Base-by-base conservation (phyloP, 1,140 invertebrate species). In the Diplogasteroides magnus region DNA sequence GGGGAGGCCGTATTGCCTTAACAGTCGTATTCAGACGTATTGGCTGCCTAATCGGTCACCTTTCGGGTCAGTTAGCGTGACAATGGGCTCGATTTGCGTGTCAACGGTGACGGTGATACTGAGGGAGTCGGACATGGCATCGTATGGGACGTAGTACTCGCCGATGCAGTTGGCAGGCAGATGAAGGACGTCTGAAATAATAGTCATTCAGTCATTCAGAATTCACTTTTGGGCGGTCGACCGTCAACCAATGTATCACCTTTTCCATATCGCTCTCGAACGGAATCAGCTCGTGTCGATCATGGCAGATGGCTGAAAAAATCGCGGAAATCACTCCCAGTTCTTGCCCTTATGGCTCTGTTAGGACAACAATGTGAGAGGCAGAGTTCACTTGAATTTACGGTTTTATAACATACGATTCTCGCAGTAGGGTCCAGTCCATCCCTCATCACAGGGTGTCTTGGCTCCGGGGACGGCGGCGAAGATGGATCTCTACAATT, bases 381-480 rank as follows among this genome's bases (percentile, higher is more conserved):
- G 19, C 6, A 6, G 37, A 6, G 6, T 19, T 6, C 6, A 48
- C 6, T n/a, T n/a, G n/a, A n/a, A n/a, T n/a, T n/a, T n/a, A n/a
- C n/a, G n/a, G n/a, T n/a, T n/a, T n/a, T n/a, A n/a, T 48, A 19
- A 19, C 72, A 31, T 64, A 74, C 73, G 73, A 61, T 66, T 71
- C 65, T 75, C 74, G 59, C 73, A 75, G 68, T 55, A 75, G 31
- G 62, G 58, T 59, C 75, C 75, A 28, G 75, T 76, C 75, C 75
- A 76, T 29, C 69, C 74, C 28, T 61, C 57, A 15, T 76, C 67
- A 57, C 75, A 76, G 15, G 48, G 55, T 2, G 58, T 58, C 15
- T 56, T 25, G 19, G 62, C 59, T 28, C 74, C 74, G 31, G 2
- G 15, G 26, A 72, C 23, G 25, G 64, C 75, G 29, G 56, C 67